A percentile compares a stretch with the other conserved stretches of the same genome.
Conservation (phyloP, 2,113 vertebrate genomes). For the Seriola rivoliana region DNA sequence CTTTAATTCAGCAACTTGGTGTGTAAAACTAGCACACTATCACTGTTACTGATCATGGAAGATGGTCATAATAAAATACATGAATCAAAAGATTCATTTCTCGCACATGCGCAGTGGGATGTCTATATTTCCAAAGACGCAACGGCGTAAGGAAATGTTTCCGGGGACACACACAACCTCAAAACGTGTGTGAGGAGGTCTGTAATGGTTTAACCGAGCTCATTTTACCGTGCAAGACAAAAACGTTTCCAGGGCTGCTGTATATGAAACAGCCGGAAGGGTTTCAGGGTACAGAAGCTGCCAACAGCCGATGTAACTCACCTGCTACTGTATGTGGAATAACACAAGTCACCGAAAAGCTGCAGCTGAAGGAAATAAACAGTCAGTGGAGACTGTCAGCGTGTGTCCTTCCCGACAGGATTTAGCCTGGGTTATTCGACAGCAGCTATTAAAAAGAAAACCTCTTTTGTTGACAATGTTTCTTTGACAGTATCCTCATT, state of each 20-base stretch:
- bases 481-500: not conserved
- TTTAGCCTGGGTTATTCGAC: not conserved
- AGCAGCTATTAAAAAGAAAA: not conserved
- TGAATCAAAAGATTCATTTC: not conserved
- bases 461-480: not conserved
- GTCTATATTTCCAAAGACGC: constrained; percentile 63
- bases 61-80: not conserved
- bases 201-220: not conserved
- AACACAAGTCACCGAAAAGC: constrained; percentile 13
- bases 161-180: no score
- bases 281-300: not conserved
- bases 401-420: not conserved
- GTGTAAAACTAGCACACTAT: not conserved
- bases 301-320: constrained; percentile 69
- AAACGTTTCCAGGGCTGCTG: no score
- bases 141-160: constrained; percentile 40
- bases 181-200: no score
- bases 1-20: not conserved
- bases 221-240: not conserved
- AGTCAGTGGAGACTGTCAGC: not conserved
- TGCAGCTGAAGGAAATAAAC: not conserved
- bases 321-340: constrained; percentile 69
- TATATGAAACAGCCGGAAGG: not conserved
- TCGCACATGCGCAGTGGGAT: constrained; percentile 65
- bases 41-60: not conserved